Percentiles rank a stretch among this genome's conserved stretches.
These are phyloP conservation scores for Oreochromis grahami DNA, from an alignment of 2,797 vertebrate genomes.

Conservation along the genomic window DNA sequence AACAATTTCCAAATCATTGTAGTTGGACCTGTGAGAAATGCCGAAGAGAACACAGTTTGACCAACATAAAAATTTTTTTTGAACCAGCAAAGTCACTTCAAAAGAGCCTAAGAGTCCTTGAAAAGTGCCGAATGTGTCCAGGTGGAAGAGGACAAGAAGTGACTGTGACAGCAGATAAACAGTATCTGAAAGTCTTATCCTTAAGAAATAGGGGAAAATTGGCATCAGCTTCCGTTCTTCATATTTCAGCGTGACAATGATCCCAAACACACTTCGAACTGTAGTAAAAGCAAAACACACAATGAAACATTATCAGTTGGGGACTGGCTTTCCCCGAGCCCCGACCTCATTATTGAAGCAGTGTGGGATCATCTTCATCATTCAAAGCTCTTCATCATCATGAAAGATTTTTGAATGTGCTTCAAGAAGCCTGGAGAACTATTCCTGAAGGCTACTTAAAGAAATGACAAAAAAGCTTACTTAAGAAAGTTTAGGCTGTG, in stretches of 20 bases:
- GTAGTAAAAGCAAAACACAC: neutral
- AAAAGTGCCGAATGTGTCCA: accelerated
- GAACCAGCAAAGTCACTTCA: neutral
- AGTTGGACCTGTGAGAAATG: neutral
- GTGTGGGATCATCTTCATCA: neutral
- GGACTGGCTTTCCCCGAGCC: neutral
- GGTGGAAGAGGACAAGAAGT: neutral
- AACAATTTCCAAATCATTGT: neutral
- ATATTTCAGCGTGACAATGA: neutral
- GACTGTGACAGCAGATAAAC: neutral
- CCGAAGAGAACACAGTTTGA: neutral
- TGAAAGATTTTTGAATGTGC: neutral
- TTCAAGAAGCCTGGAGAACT: neutral
- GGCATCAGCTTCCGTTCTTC: neutral
- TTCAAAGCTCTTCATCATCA: neutral
- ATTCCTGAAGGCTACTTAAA: neutral
- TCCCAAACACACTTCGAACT: neutral
- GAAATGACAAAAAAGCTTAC: neutral
- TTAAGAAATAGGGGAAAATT: neutral
- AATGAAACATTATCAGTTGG: neutral
- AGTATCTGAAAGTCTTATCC: neutral
- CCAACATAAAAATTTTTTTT: neutral
- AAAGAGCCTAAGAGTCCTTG: neutral
- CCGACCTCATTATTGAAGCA: neutral
- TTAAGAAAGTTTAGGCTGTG: neutral